phyloP scores from a whole-genome alignment of 2,797 vertebrate species.

The Caiman crocodilus region DNA sequence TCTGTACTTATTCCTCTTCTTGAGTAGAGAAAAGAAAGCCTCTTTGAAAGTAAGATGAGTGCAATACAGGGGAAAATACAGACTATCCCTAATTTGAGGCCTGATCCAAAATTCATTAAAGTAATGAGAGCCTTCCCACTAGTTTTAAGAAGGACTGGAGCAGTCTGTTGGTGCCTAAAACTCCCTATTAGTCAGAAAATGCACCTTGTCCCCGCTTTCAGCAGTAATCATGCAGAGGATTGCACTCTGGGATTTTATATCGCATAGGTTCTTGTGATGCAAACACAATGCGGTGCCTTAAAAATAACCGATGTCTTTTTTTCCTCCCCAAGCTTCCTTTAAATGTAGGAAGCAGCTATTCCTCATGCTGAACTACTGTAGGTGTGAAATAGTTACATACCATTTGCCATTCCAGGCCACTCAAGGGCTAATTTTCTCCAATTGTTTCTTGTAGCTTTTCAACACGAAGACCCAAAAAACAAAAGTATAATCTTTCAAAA shows the following conservation, averaged over 20 bases:
- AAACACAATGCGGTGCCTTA: background rate
- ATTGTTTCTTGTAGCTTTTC: background rate
- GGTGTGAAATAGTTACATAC: rapidly evolving
- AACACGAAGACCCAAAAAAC: background rate
- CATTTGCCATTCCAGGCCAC: background rate
- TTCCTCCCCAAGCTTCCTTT: background rate
- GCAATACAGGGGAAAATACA: no score
- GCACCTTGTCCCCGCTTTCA: background rate
- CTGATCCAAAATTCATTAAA: background rate
- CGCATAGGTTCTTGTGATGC: background rate
- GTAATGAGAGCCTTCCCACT: background rate
- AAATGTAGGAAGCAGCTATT: background rate
- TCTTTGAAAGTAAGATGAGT: no score
- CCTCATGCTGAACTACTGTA: background rate
- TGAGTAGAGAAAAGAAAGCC: no score
- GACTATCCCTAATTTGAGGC: conserved; percentile 22
- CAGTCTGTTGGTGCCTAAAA: background rate
- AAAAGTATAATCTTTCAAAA: background rate
- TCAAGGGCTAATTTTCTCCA: background rate
- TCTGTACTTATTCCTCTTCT: no score
- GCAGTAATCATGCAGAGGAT: background rate
- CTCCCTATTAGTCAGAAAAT: background rate
- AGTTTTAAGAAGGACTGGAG: background rate
- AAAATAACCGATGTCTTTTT: background rate
- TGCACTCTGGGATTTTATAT: background rate